These are phyloP conservation scores for Choloepus hoffmanni DNA, from an alignment of 2,113 vertebrate genomes.

Conservation along the genomic window DNA sequence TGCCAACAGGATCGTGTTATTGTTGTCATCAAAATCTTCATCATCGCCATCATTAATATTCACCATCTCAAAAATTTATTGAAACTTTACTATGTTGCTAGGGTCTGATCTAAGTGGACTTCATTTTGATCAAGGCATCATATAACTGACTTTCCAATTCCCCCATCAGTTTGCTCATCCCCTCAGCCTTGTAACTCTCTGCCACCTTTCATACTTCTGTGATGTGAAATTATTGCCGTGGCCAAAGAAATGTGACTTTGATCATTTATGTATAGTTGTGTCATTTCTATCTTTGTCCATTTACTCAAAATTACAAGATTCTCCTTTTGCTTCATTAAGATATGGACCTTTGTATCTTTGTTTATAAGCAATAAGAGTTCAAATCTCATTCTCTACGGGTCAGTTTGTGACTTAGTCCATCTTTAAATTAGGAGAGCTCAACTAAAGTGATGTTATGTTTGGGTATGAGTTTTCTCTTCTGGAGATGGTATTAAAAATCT, in stretches of 20 bases:
- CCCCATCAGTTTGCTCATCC: neutral
- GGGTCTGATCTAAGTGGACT: neutral
- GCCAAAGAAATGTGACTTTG: neutral
- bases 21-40: constrained; percentile 33
- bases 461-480: neutral
- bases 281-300: neutral
- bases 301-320: neutral
- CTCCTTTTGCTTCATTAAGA: constrained; percentile 15
- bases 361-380: constrained; percentile 33
- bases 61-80: neutral
- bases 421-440: constrained; percentile 53
- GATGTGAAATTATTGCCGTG: neutral
- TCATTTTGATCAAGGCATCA: neutral
- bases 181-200: neutral
- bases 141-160: neutral
- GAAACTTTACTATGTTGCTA: neutral
- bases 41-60: constrained; percentile 4
- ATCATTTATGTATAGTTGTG: neutral
- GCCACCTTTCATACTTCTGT: neutral
- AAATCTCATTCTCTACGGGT: neutral
- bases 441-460: constrained; percentile 29
- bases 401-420: constrained; percentile 44
- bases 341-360: constrained; percentile 18
- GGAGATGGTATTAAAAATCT: constrained; percentile 52
- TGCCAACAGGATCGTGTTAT: neutral